Evolutionary conservation across 1,140 invertebrate genomes (phyloP).

Genomic region (Kradibia gibbosae): DNA sequence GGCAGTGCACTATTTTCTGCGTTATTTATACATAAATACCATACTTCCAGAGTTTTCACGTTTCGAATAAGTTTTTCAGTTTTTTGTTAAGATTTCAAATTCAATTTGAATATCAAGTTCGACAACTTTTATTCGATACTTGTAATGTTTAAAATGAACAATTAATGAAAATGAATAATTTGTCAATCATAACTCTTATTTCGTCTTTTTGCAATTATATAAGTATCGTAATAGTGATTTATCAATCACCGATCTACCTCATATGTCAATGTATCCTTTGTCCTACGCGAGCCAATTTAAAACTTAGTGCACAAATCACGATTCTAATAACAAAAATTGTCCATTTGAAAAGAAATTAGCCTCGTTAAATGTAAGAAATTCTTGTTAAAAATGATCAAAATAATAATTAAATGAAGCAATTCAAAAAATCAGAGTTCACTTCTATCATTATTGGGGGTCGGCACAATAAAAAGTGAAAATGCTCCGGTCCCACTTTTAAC

Average conservation of each 20-base stretch:
- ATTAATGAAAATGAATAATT: no score
- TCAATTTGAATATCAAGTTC: constrained; percentile 3
- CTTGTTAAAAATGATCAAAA: not conserved
- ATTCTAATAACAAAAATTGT: not conserved
- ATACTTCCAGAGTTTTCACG: constrained; percentile 33
- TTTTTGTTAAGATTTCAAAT: constrained; percentile 17
- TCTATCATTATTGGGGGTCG: not conserved
- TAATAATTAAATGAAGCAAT: not conserved
- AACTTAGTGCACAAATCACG: not conserved
- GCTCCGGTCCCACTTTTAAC: not conserved
- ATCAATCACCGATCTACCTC: not conserved
- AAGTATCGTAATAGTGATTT: not conserved
- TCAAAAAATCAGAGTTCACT: not conserved
- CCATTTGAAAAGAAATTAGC: no score
- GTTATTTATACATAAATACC: constrained; percentile 21
- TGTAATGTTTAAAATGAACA: no score
- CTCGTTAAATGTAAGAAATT: not conserved
- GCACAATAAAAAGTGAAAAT: constrained; percentile 40
- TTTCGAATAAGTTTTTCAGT: constrained; percentile 31
- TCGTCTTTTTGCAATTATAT: no score
- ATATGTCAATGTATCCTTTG: no score
- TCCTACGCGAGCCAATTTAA: no score
- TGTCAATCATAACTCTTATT: no score
- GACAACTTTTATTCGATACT: not conserved
- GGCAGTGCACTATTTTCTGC: constrained; percentile 36